Evolutionary conservation across 2,888 invertebrate genomes (phyloP).

Genomic region (Acrobasis repandana): DNA sequence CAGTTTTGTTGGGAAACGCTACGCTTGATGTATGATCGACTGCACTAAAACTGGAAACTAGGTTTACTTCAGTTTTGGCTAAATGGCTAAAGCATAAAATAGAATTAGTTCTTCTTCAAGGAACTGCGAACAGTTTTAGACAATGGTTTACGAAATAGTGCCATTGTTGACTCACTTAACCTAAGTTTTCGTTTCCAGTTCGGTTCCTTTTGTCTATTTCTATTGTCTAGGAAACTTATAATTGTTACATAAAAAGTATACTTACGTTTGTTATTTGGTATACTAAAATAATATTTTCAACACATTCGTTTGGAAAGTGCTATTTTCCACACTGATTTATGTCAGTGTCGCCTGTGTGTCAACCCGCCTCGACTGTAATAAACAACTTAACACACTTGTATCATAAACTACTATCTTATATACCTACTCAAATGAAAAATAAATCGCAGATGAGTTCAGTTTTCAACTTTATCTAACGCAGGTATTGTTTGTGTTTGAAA

Average conservation of each 20-base stretch:
- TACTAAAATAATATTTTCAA: no score
- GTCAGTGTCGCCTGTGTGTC: no score
- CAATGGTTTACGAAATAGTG: constrained; percentile 29
- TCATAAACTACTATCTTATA: no score
- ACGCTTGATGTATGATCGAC: no score
- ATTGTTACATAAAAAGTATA: no score
- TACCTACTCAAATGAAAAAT: no score
- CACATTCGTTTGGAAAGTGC: no score
- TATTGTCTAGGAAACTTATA: not conserved
- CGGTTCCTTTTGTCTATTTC: not conserved
- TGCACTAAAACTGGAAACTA: not conserved
- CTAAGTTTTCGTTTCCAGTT: constrained; percentile 24
- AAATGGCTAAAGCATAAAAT: constrained; percentile 7
- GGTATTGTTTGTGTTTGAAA: not conserved
- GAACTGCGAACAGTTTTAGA: constrained; percentile 22
- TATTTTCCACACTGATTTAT: no score
- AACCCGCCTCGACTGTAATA: no score
- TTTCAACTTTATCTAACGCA: not conserved
- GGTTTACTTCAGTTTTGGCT: not conserved
- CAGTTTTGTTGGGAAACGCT: no score
- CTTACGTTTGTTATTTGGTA: no score
- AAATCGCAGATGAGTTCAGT: not conserved
- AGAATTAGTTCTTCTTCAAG: constrained; percentile 22
- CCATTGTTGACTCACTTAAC: constrained; percentile 28
- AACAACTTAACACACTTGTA: no score